Evolutionary conservation across 2,113 vertebrate genomes (phyloP).

Genomic region (Seriola dumerili): DNA sequence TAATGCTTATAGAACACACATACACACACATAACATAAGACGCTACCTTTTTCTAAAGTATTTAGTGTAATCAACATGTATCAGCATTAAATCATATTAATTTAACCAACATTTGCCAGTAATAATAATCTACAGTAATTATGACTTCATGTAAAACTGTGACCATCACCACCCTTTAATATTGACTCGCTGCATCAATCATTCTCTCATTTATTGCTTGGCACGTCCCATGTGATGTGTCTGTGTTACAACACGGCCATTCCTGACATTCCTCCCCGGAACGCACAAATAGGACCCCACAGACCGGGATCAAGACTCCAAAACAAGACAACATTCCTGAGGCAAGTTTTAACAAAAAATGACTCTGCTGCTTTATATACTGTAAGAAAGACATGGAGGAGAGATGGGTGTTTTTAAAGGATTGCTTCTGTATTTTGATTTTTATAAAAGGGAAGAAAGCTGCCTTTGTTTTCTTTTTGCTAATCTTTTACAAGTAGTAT

Average conservation of each 20-base stretch:
- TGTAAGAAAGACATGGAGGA: slow-evolving; percentile 18
- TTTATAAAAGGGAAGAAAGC: background rate
- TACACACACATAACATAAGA: slow-evolving; percentile 51
- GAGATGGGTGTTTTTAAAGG: background rate
- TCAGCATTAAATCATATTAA: too few species aligned
- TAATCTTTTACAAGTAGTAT: background rate
- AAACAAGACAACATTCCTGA: slow-evolving; percentile 78
- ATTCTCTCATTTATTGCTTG: slow-evolving; percentile 60
- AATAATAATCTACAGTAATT: too few species aligned
- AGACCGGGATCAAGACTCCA: slow-evolving; percentile 59
- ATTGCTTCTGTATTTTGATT: background rate
- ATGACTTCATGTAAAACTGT: background rate
- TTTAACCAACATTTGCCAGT: too few species aligned
- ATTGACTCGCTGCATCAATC: slow-evolving; percentile 56
- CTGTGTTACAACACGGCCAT: slow-evolving; percentile 66
- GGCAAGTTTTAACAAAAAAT: slow-evolving; percentile 77
- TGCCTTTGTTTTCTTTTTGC: background rate
- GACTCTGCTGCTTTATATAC: slow-evolving; percentile 44
- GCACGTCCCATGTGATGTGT: slow-evolving; percentile 53
- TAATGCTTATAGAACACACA: slow-evolving; percentile 39
- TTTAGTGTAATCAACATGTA: too few species aligned
- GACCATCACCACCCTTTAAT: slow-evolving; percentile 47
- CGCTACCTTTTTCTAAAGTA: slow-evolving; percentile 2
- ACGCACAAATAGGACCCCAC: slow-evolving; percentile 66
- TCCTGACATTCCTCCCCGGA: slow-evolving; percentile 73